Base-by-base conservation (phyloP, 2,113 vertebrate species). In the Pseudorasbora parva region DNA sequence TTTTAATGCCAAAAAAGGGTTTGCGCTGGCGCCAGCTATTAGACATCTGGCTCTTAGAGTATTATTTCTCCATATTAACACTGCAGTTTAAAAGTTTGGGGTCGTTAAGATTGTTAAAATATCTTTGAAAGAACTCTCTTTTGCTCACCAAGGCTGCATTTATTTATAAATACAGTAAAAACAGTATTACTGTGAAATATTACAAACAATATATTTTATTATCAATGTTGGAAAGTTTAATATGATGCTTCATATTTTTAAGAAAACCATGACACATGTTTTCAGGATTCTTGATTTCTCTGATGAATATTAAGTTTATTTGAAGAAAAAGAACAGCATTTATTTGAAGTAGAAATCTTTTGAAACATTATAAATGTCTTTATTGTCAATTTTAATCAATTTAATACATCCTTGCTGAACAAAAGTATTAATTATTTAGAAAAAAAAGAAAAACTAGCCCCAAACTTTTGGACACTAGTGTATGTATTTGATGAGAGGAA, bases 251-350 rank as follows among this genome's bases (percentile, higher is more conserved):
- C 56, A 57, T 57, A 57, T 57, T 57, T 56, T 57, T 57, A 9
- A 11, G 56, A 4, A 11, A 57, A 45, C 3, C 43, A 8, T 56
- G 21, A 56, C 9, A n/a, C 54, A 56, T 56, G 21, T 56, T 23
- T 59, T 59, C 57, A 60, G 59, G 59, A 60, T 60, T 60, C 23
- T 60, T 60, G n/a, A n/a, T n/a, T n/a, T n/a, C n/a, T n/a, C n/a
- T 60, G 59, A 60, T 4, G 56, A 25, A 25, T 12, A 25, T n/a
- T 5, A 47, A 2, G 57, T 59, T 59, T n/a, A 59, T 37, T 37
- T 37, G 6, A 37, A 37, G 37, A 37, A 37, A 59, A 59, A 60
- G 23, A 60, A 60, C 23, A 27, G 57, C 57, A 10, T 60, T 60
- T 60, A 23, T 23, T 11, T 60, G 10, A 60, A 60, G 25, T 23